A percentile compares a stretch with the other conserved stretches of the same genome.
Conservation (phyloP, 53 echinoderm and acorn worm genomes). For the Luidia sarsii region DNA sequence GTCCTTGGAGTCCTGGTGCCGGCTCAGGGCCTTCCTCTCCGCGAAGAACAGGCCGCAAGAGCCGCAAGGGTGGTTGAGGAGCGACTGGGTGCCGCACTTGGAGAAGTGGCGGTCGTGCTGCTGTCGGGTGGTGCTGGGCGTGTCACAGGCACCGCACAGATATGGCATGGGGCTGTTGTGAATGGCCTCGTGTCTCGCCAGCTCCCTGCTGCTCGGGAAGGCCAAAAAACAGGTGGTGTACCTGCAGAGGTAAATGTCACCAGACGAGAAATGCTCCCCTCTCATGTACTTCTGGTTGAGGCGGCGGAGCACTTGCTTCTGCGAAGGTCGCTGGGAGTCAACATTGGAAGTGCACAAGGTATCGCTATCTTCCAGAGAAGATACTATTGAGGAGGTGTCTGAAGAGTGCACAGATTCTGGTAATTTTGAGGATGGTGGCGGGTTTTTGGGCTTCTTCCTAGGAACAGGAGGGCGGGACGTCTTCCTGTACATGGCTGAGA, state of each 20-base stretch:
- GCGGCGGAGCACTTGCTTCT: background rate
- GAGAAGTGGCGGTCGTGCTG: background rate
- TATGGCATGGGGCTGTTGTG: constrained; percentile 11
- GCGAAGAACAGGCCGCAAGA: constrained; percentile 27
- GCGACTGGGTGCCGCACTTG: background rate
- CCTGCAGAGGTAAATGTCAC: constrained; percentile 19
- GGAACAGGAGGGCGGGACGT: background rate
- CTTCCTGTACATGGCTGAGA: background rate
- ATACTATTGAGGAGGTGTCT: background rate
- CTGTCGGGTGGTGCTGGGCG: background rate
- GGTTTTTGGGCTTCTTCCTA: background rate
- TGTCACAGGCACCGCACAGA: constrained; percentile 26
- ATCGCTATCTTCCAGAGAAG: background rate
- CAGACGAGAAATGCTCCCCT: background rate
- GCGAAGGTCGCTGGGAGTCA: background rate
- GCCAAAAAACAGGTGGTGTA: constrained; percentile 27
- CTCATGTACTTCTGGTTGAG: background rate
- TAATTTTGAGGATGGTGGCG: background rate
- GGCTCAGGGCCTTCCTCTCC: background rate
- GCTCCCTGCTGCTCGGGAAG: background rate
- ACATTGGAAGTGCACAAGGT: no score
- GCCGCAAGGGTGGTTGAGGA: background rate
- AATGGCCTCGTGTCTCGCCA: constrained; percentile 1
- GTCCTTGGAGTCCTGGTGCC: constrained; percentile 2
- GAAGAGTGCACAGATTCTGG: background rate